These are phyloP conservation scores for Aradophagus sp. DNA, from an alignment of 1,140 invertebrate species.

Conservation along the genomic window DNA sequence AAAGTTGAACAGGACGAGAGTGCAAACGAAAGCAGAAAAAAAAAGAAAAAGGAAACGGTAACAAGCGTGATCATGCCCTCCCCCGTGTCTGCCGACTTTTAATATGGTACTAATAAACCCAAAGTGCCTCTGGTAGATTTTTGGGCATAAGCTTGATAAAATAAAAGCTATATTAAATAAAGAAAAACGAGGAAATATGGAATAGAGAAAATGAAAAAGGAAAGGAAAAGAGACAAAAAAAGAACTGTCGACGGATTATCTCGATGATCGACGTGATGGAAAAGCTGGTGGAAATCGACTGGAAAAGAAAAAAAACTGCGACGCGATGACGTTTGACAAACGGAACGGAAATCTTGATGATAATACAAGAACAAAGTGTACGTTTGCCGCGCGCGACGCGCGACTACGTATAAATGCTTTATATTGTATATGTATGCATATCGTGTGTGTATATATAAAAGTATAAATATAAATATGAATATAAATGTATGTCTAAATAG, in stretches of 20 bases:
- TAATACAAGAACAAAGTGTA: constrained; percentile 41
- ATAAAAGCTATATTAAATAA: constrained; percentile 64
- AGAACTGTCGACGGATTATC: constrained; percentile 25
- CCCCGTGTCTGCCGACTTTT: constrained; percentile 71
- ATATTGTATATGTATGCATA: constrained; percentile 63
- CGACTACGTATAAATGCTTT: constrained; percentile 53
- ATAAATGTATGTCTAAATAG: constrained; percentile 61
- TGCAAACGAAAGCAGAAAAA: too few relatives aligned
- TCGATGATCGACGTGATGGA: constrained; percentile 25
- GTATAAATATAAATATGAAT: constrained; percentile 56
- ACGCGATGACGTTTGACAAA: constrained; percentile 45
- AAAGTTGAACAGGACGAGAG: too few relatives aligned
- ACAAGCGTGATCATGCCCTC: constrained; percentile 59
- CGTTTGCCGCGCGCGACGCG: constrained; percentile 33
- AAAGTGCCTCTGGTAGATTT: constrained; percentile 76
- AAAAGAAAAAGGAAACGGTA: constrained; percentile 18
- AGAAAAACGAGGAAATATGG: constrained; percentile 44
- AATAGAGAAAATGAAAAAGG: constrained; percentile 30
- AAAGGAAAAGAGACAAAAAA: constrained; percentile 8
- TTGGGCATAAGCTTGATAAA: constrained; percentile 75
- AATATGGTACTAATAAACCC: constrained; percentile 75
- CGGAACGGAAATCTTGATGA: constrained; percentile 35
- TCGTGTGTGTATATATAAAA: constrained; percentile 65
- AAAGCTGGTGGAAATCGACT: constrained; percentile 18
- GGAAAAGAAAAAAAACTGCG: constrained; percentile 40